Evolutionary conservation across 2,888 invertebrate species (phyloP).

Genomic region (Drosophila subsilvestris): DNA sequence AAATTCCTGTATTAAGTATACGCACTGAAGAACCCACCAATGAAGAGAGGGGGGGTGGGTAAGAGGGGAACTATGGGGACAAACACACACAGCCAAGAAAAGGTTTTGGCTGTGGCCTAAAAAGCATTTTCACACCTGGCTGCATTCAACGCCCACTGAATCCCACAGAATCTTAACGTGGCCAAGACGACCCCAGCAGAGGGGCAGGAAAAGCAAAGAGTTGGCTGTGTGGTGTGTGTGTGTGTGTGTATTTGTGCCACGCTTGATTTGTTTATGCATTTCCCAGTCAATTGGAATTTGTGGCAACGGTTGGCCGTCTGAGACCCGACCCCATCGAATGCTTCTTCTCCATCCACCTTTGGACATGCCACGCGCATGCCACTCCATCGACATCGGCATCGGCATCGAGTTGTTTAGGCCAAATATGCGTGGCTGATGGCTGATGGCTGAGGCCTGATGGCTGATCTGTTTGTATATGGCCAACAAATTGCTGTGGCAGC

Average conservation of each 20-base stretch:
- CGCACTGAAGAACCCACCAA: constrained; percentile 43
- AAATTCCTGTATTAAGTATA: constrained; percentile 53
- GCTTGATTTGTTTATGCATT: constrained; percentile 73
- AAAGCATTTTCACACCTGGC: constrained; percentile 75
- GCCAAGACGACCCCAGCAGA: constrained; percentile 9
- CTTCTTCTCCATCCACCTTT: constrained; percentile 47
- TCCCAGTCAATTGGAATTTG: constrained; percentile 79
- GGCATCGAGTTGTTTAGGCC: constrained; percentile 63
- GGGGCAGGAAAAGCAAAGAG: constrained; percentile 9
- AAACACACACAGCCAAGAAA: neutral
- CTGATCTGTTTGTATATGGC: constrained; percentile 77
- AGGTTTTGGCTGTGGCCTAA: constrained; percentile 32
- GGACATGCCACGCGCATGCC: constrained; percentile 77
- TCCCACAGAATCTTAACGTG: constrained; percentile 14
- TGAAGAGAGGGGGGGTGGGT: too few relatives aligned
- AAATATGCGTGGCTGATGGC: constrained; percentile 66
- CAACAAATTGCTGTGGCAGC: constrained; percentile 61
- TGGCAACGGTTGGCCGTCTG: constrained; percentile 48
- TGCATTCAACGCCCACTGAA: constrained; percentile 33
- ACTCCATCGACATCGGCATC: constrained; percentile 24
- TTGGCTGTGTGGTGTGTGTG: constrained; percentile 46
- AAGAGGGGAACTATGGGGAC: too few relatives aligned
- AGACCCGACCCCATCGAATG: constrained; percentile 11
- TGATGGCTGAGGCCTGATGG: neutral
- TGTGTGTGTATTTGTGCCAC: constrained; percentile 4